Conservation (phyloP, 2,797 vertebrate species). For the Salarias fasciatus region DNA sequence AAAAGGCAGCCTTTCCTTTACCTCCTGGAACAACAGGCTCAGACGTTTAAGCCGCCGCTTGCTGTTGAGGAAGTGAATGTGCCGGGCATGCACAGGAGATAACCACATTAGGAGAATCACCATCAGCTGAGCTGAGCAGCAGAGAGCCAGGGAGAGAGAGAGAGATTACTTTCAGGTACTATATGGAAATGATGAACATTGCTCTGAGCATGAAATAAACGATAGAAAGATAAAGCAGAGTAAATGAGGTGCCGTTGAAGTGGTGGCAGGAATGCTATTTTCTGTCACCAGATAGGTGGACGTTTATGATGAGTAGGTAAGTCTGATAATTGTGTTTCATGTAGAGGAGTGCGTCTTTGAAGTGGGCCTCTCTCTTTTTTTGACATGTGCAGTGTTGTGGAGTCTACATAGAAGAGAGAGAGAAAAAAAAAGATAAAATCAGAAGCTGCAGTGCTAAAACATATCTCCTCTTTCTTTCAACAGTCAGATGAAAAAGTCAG, state of each 20-base stretch:
- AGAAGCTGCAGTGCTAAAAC: neutral
- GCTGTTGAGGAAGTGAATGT: conserved; percentile 45
- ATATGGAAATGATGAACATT: conserved; percentile 45
- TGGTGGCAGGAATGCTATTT: conserved; percentile 46
- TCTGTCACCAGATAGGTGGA: conserved; percentile 28
- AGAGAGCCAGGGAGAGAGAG: conserved; percentile 16
- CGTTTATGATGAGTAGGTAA: conserved; percentile 56
- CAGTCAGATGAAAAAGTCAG: conserved; percentile 48
- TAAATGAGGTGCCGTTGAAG: conserved; percentile 60
- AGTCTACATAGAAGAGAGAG: neutral
- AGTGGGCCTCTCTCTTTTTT: conserved; percentile 35
- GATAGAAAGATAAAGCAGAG: conserved; percentile 50
- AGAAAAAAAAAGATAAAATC: conserved; percentile 23
- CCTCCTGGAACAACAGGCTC: conserved; percentile 29
- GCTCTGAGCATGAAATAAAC: conserved; percentile 43
- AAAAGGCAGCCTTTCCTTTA: conserved; percentile 17
- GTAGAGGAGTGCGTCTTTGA: conserved; percentile 40
- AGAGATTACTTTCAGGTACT: conserved; percentile 28
- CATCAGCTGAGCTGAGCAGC: conserved; percentile 46
- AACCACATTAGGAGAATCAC: conserved; percentile 46
- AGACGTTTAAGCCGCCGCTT: conserved; percentile 50
- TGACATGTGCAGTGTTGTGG: conserved; percentile 15
- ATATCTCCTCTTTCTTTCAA: conserved; percentile 27
- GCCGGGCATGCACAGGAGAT: conserved; percentile 42
- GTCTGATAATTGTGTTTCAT: conserved; percentile 52